phyloP scores from a whole-genome alignment of 2,888 invertebrate species.

The Leptinotarsa juncta region DNA sequence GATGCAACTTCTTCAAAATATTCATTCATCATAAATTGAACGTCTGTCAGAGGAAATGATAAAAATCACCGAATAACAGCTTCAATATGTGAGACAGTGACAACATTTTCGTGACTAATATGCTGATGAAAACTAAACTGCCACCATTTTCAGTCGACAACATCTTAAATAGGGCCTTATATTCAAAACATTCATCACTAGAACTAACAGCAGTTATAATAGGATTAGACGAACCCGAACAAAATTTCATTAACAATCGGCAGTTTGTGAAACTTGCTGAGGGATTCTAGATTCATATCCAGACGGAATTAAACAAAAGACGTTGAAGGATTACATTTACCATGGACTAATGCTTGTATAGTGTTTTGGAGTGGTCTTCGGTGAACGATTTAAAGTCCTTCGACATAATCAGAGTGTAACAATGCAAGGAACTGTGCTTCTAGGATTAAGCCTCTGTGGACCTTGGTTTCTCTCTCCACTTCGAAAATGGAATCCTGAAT shows the following conservation, averaged over 20 bases:
- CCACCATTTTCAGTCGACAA: conserved; percentile 3
- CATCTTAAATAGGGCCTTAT: conserved; percentile 20
- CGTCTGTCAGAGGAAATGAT: too few species aligned
- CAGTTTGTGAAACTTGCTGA: conserved; percentile 16
- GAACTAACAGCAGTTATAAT: conserved; percentile 24
- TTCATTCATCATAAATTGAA: too few species aligned
- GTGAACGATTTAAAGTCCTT: background rate
- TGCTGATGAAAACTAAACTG: background rate
- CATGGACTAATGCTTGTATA: conserved; percentile 7
- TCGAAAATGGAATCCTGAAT: too few species aligned
- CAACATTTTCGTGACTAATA: too few species aligned
- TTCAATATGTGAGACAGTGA: too few species aligned
- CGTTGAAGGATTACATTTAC: conserved; percentile 13
- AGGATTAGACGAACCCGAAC: conserved; percentile 25
- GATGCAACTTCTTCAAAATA: too few species aligned
- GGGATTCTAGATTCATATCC: conserved; percentile 18
- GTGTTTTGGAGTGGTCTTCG: background rate
- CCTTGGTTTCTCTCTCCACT: background rate
- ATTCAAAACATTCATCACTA: conserved; percentile 22
- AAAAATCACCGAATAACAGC: too few species aligned
- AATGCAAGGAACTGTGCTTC: background rate
- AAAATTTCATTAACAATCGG: conserved; percentile 19
- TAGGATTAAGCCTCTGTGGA: background rate
- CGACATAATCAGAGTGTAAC: background rate
- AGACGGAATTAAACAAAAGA: conserved; percentile 12